Evolutionary conservation across 1,140 invertebrate species (phyloP).

Genomic region (Aphis craccivora): DNA sequence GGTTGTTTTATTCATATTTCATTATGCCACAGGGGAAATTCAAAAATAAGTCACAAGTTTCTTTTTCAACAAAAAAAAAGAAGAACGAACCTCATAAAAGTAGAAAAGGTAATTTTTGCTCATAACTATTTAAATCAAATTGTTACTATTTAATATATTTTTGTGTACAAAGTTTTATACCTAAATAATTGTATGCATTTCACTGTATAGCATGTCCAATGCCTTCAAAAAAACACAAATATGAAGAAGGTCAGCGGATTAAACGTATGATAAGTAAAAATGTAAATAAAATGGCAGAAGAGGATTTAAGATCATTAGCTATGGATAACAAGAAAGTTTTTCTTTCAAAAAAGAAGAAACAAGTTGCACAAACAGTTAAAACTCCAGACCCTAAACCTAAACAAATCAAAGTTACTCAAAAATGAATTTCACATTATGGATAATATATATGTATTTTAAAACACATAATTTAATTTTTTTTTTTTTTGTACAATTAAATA

Average conservation of each 20-base stretch:
- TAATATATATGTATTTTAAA: not conserved
- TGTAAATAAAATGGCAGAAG: slow-evolving; percentile 71
- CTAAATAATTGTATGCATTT: not conserved
- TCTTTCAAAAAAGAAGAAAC: slow-evolving; percentile 63
- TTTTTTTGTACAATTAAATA: not conserved
- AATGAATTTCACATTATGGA: not conserved
- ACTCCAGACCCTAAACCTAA: slow-evolving; percentile 23
- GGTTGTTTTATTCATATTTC: not conserved
- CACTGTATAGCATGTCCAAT: slow-evolving; percentile 68
- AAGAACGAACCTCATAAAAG: slow-evolving; percentile 16
- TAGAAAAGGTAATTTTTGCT: slow-evolving; percentile 42
- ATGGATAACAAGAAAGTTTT: slow-evolving; percentile 65
- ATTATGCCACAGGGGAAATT: slow-evolving; percentile 52
- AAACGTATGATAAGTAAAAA: slow-evolving; percentile 71
- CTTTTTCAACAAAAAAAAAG: slow-evolving; percentile 38
- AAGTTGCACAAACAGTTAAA: slow-evolving; percentile 47
- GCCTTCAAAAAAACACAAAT: slow-evolving; percentile 70
- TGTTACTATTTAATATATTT: no score
- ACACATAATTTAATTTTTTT: not conserved
- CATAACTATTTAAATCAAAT: not conserved
- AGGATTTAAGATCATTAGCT: slow-evolving; percentile 69
- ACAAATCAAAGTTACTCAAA: slow-evolving; percentile 24
- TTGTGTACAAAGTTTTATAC: not conserved
- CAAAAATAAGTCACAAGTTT: slow-evolving; percentile 50
- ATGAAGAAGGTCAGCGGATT: slow-evolving; percentile 69